These are phyloP conservation scores for Glareola pratincola DNA, from an alignment of 2,113 vertebrate genomes.

Conservation along the genomic window DNA sequence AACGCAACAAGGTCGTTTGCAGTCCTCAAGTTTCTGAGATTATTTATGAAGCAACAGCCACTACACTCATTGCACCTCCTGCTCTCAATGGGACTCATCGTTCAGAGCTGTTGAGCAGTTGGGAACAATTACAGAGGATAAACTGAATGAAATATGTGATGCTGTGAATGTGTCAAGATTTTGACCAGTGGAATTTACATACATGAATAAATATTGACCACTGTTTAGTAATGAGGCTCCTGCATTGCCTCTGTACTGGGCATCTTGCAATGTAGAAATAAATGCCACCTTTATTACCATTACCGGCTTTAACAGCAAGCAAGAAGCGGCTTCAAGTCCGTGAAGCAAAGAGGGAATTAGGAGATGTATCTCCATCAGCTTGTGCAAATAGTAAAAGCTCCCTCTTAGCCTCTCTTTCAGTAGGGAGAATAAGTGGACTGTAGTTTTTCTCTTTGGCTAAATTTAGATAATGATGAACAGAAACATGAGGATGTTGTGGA, in stretches of 20 bases:
- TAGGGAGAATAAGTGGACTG: neutral
- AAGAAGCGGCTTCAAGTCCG: neutral
- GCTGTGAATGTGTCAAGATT: slow-evolving; percentile 64
- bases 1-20: slow-evolving; percentile 19
- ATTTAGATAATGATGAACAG: neutral
- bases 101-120: slow-evolving; percentile 67
- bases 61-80: slow-evolving; percentile 16
- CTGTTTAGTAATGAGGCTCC: slow-evolving; percentile 29
- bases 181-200: slow-evolving; percentile 65
- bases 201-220: slow-evolving; percentile 67
- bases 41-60: slow-evolving; percentile 60
- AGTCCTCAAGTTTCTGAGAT: slow-evolving; percentile 30
- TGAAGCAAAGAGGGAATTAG: neutral
- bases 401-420: neutral
- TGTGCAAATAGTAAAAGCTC: slow-evolving; percentile 35
- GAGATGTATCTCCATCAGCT: slow-evolving; percentile 35
- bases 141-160: slow-evolving; percentile 65
- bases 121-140: slow-evolving; percentile 69
- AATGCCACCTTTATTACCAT: slow-evolving; percentile 53
- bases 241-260: neutral
- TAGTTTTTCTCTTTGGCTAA: slow-evolving; percentile 20
- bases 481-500: slow-evolving; percentile 11
- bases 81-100: slow-evolving; percentile 61
- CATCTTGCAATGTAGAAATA: slow-evolving; percentile 29
- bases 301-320: slow-evolving; percentile 30